Conservation (phyloP, 1,140 invertebrate species). For the Drosophila repletoides region DNA sequence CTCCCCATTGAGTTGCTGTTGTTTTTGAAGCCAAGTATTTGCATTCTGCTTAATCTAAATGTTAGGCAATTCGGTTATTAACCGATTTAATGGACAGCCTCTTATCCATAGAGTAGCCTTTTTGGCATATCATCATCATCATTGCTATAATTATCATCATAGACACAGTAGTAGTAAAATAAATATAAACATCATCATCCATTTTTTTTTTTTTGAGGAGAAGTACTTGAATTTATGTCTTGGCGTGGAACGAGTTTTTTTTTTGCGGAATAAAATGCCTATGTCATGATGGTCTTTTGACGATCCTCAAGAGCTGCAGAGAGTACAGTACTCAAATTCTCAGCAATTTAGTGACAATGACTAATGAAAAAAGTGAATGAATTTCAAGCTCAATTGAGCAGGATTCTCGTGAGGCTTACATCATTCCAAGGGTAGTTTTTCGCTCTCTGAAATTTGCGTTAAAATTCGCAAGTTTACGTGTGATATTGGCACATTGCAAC, state of each 20-base stretch:
- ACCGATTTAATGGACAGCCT: constrained; percentile 2
- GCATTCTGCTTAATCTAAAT: constrained; percentile 40
- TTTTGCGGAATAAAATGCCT: background rate
- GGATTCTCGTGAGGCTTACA: background rate
- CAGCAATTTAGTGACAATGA: too few species aligned
- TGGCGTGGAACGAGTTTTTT: background rate
- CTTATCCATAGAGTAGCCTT: constrained; percentile 25
- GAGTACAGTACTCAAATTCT: too few species aligned
- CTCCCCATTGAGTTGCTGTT: background rate
- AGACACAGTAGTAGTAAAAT: background rate
- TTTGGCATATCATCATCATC: constrained; percentile 22
- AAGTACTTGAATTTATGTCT: too few species aligned
- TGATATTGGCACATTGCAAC: constrained; percentile 24
- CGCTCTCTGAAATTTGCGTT: background rate
- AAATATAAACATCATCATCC: background rate
- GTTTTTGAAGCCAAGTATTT: constrained; percentile 9
- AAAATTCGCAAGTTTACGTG: constrained; percentile 48
- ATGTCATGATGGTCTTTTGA: background rate
- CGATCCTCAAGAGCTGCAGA: background rate
- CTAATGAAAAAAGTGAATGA: too few species aligned
- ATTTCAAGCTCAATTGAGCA: background rate
- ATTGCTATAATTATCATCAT: constrained; percentile 12
- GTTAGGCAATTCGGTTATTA: constrained; percentile 7
- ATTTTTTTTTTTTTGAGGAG: too few species aligned
- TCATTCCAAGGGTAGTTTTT: constrained; percentile 5